A percentile compares a stretch with the other conserved stretches of the same genome.
Evolutionary conservation across 2,113 vertebrate genomes (phyloP).

Genomic region (Mesembrinibis cayennensis): DNA sequence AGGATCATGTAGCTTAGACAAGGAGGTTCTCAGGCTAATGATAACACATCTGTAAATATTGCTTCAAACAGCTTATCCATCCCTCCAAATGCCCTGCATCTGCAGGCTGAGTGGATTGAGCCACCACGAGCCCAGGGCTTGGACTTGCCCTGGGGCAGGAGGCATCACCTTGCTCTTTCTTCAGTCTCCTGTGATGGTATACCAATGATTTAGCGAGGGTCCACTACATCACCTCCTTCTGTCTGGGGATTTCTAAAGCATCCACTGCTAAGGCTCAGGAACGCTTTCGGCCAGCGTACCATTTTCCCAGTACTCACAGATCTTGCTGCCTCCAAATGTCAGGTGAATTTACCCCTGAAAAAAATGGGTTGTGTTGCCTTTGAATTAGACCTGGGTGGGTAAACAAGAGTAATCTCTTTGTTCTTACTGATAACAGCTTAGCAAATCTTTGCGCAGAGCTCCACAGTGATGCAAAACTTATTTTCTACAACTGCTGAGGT

Average conservation of each 20-base stretch:
- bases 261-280: neutral
- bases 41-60: constrained; percentile 20
- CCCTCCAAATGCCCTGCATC: neutral
- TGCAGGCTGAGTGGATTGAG: neutral
- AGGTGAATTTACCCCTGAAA: neutral
- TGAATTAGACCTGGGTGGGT: neutral
- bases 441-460: neutral
- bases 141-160: neutral
- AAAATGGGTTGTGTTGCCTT: neutral
- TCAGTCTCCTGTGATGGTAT: neutral
- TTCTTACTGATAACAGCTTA: neutral
- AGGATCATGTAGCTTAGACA: constrained; percentile 58
- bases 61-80: neutral
- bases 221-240: neutral
- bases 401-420: neutral
- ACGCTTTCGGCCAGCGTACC: fast-evolving
- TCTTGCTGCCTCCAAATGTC: neutral
- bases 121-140: fast-evolving
- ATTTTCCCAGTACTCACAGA: fast-evolving
- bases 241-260: neutral
- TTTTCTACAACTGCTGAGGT: neutral
- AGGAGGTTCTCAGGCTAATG: constrained; percentile 37
- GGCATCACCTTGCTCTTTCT: neutral
- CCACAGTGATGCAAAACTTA: neutral
- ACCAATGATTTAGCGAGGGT: fast-evolving